Evolutionary conservation across 2,797 vertebrate genomes (phyloP), one percentile per base, ranked within the genome.

Genomic region (Crocidura indochinensis): DNA sequence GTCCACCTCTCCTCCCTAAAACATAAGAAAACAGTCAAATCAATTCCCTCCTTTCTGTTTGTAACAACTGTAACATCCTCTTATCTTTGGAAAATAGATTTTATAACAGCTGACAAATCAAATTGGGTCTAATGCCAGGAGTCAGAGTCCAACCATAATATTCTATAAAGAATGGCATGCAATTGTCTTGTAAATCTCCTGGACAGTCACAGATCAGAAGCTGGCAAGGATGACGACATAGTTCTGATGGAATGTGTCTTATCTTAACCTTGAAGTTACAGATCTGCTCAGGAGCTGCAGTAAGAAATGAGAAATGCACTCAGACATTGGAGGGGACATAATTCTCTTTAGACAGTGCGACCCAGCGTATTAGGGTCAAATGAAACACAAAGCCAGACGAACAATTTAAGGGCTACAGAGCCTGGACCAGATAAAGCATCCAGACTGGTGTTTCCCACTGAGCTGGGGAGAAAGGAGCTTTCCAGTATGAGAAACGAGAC

Each of bases 261-360:
- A 96, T 95, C 96, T 96, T 96, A 97, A 97, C 96, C 96, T 96
- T 96, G 96, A 97, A 97, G 96, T 95, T 96, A 95, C 94, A 96
- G 96, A 97, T 96, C 91, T 94, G 92, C 91, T 97, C 96, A 92
- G 95, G 94, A 96, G 90, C 94, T 91, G 96, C 91, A 96, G 94
- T 89, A 91, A 97, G 95, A 97, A 97, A 97, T 96, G 94, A 97
- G 94, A 97, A 96, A 96, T 94, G 91, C 91, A 94, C 86, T 86
- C 94, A 94, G 96, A 96, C 94, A 94, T 38, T 0, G 64, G 51
- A 95, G 86, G 80, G 88, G 75, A 95, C 93, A 92, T 96, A 96
- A 95, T 92, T 97, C 95, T 97, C 92, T 94, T 91, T 87, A 96
- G 96, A 96, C 96, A 95, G 78, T 69, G 75, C 26, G 87, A 95